Conservation (phyloP, 2,113 vertebrate species). For the Vulpes ferrilata region DNA sequence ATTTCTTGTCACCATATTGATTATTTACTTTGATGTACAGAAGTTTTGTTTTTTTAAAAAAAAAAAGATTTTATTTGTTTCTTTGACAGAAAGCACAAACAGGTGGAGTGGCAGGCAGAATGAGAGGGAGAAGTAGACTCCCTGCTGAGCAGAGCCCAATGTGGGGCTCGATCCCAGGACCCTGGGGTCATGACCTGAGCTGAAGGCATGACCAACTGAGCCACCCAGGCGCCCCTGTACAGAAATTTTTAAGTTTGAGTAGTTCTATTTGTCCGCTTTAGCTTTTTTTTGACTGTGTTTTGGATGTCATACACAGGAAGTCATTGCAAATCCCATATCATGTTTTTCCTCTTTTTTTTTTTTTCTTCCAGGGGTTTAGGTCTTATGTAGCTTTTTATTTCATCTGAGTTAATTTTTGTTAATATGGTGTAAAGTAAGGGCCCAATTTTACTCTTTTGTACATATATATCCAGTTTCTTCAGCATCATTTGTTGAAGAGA, state of each 20-base stretch:
- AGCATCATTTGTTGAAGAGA: not conserved
- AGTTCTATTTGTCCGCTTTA: not conserved
- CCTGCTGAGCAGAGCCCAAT: too few relatives aligned
- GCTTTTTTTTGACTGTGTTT: not conserved
- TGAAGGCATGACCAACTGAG: too few relatives aligned
- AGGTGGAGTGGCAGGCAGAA: too few relatives aligned
- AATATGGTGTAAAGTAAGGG: not conserved
- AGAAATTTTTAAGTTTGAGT: not conserved
- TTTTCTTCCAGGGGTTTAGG: not conserved
- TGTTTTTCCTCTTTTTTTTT: not conserved
- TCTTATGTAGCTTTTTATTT: not conserved
- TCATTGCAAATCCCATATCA: not conserved
- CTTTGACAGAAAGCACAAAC: too few relatives aligned
- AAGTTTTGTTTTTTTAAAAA: too few relatives aligned
- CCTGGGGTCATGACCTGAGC: too few relatives aligned
- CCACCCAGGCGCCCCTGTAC: not conserved
- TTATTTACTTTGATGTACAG: not conserved
- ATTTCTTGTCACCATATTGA: not conserved
- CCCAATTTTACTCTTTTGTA: not conserved
- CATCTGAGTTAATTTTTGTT: constrained; percentile 5
- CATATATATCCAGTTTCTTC: not conserved
- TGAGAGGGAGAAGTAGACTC: too few relatives aligned
- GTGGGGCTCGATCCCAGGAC: too few relatives aligned
- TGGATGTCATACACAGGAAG: constrained; percentile 10
- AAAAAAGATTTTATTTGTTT: too few relatives aligned